Conservation (phyloP, 2,113 vertebrate genomes). For the Brienomyrus brachyistius region DNA sequence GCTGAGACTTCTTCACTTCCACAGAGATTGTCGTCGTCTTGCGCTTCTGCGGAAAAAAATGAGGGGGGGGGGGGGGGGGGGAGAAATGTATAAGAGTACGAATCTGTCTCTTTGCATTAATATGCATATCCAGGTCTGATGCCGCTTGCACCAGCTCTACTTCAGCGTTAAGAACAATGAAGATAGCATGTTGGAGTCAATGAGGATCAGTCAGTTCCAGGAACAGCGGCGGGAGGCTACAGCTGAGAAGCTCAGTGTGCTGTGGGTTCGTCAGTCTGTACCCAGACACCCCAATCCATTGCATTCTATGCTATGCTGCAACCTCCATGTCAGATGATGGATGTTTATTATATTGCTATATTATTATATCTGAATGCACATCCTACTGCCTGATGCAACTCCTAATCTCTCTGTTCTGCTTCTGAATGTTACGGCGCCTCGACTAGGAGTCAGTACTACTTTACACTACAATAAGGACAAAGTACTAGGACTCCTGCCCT, state of each 20-base stretch:
- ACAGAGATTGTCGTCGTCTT: conserved; percentile 66
- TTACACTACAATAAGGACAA: not conserved
- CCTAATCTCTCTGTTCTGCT: not conserved
- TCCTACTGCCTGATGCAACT: not conserved
- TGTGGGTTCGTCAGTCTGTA: not conserved
- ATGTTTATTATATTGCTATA: not conserved
- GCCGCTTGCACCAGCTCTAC: not conserved
- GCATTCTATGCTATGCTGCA: not conserved
- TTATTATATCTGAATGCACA: not conserved
- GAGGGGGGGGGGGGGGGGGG: not conserved
- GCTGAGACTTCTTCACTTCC: conserved; percentile 70
- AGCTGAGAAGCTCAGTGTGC: not conserved
- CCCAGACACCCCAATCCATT: not conserved
- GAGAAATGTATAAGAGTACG: not conserved
- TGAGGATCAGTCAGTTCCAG: not conserved
- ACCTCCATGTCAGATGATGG: not conserved
- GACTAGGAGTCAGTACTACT: not conserved
- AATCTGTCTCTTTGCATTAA: not conserved
- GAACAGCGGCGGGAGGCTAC: not conserved
- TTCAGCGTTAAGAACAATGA: not conserved
- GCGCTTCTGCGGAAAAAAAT: conserved; percentile 55
- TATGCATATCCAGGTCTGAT: not conserved
- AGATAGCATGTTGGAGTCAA: not conserved
- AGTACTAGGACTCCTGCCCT: not conserved
- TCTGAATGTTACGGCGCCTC: not conserved